Conservation (phyloP, 2,113 vertebrate species). For the Chamaea fasciata region DNA sequence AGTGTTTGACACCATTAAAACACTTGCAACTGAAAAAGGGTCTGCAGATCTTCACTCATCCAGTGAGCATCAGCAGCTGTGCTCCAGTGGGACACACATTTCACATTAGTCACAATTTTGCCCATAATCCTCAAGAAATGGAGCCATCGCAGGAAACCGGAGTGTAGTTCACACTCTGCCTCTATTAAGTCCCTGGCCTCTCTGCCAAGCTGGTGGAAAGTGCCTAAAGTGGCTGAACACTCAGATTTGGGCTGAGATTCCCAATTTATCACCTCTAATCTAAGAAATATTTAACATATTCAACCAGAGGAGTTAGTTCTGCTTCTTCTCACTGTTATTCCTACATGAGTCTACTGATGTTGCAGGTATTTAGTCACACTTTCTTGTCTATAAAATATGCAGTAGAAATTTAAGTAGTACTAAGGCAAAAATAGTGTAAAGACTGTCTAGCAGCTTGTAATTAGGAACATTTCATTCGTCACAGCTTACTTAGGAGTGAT, state of each 20-base stretch:
- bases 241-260: background rate
- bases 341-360: background rate
- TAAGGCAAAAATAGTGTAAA: constrained; percentile 48
- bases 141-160: background rate
- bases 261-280: background rate
- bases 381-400: constrained; percentile 10
- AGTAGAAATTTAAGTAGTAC: constrained; percentile 46
- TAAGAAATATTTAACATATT: background rate
- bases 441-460: constrained; percentile 58
- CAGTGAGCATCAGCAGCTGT: background rate
- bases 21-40: background rate
- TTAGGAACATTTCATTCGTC: constrained; percentile 34
- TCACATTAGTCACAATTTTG: background rate
- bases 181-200: background rate
- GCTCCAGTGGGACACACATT: background rate
- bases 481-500: constrained; percentile 55
- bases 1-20: background rate
- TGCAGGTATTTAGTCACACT: constrained; percentile 16
- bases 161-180: background rate
- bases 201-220: background rate
- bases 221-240: background rate
- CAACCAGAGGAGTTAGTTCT: background rate
- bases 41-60: background rate
- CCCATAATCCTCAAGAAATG: background rate
- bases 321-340: background rate